Conservation (phyloP, 2,113 vertebrate genomes). For the Microtus pennsylvanicus region DNA sequence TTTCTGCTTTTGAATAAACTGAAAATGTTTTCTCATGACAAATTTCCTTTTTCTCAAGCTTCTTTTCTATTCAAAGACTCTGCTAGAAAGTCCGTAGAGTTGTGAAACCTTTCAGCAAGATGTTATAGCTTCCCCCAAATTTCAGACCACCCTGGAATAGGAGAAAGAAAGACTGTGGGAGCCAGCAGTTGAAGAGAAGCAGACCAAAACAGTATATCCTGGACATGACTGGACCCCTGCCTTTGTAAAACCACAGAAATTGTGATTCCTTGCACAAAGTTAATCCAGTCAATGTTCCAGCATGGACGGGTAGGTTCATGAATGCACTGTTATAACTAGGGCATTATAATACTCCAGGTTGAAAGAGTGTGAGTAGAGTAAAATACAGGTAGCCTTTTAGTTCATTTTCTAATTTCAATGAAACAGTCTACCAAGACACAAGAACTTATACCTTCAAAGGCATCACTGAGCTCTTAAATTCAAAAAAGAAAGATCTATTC, state of each 20-base stretch:
- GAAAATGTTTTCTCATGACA: not conserved
- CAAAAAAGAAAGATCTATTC: conserved; percentile 52
- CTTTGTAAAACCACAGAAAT: not conserved
- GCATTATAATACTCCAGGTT: not conserved
- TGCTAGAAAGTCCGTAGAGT: not conserved
- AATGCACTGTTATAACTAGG: not conserved
- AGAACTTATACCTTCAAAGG: conserved; percentile 35
- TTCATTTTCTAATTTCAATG: conserved; percentile 38
- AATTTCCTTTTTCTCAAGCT: conserved; percentile 1
- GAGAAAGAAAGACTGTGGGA: too few relatives aligned
- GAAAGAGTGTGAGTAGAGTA: not conserved
- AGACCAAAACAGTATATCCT: too few relatives aligned
- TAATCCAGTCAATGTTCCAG: too few relatives aligned
- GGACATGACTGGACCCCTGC: not conserved
- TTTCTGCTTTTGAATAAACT: not conserved
- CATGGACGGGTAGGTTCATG: not conserved
- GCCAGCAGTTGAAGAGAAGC: not conserved
- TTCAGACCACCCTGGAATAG: not conserved
- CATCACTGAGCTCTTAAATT: conserved; percentile 38
- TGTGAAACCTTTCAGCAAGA: not conserved
- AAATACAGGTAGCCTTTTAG: not conserved
- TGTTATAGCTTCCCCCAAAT: not conserved
- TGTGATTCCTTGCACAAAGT: not conserved
- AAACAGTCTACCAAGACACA: conserved; percentile 8
- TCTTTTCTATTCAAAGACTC: not conserved